Percentiles rank a stretch among this genome's conserved stretches.
phyloP scores from a whole-genome alignment of 2,797 vertebrate genomes.

The Hirundo rustica region DNA sequence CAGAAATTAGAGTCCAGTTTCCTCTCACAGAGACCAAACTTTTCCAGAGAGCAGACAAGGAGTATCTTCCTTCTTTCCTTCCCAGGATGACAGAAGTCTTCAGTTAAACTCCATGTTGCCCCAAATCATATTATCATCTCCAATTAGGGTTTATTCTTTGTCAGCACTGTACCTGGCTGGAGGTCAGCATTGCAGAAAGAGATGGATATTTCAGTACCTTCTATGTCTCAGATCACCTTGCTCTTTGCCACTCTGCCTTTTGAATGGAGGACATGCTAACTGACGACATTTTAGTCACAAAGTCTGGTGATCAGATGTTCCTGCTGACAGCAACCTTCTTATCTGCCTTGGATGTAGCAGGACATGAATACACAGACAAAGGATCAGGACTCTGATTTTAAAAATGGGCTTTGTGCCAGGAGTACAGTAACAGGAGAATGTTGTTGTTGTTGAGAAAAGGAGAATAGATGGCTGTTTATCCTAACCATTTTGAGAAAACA shows the following conservation, averaged over 20 bases:
- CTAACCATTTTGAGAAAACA: fast-evolving
- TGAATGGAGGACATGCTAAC: background rate
- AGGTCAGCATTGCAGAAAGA: background rate
- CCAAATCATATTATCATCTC: background rate
- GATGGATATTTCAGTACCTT: background rate
- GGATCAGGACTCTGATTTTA: background rate
- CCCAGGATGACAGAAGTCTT: background rate
- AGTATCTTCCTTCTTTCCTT: background rate
- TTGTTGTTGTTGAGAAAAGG: background rate
- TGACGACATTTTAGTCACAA: background rate
- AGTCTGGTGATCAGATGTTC: background rate
- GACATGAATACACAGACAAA: background rate
- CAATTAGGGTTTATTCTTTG: background rate
- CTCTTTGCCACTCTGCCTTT: background rate
- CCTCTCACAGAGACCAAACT: background rate
- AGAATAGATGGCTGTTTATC: background rate
- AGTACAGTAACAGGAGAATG: fast-evolving
- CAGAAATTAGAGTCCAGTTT: background rate
- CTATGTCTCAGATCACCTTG: fast-evolving
- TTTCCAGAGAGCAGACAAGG: background rate
- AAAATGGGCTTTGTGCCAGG: background rate
- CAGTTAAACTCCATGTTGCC: background rate
- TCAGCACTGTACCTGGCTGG: background rate
- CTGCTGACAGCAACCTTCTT: background rate
- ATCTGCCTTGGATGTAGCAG: background rate